Evolutionary conservation across 2,113 vertebrate species (phyloP).

Genomic region (Ophthalmolycus amberensis): DNA sequence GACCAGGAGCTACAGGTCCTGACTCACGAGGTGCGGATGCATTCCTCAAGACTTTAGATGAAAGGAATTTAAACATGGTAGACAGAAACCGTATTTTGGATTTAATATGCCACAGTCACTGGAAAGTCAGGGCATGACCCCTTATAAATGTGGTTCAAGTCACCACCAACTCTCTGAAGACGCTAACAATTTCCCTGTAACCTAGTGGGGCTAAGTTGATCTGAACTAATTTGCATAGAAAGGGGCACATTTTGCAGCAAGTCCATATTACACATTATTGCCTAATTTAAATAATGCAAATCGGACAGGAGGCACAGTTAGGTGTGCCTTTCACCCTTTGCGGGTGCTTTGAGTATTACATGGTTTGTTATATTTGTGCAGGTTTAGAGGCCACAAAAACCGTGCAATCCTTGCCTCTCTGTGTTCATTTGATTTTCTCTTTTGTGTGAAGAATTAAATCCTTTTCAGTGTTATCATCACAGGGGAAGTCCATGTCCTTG

Average conservation of each 20-base stretch:
- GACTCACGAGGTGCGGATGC: too few species aligned
- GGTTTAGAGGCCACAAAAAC: neutral
- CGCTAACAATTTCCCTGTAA: neutral
- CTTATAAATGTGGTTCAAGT: neutral
- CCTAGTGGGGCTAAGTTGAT: neutral
- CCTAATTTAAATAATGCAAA: neutral
- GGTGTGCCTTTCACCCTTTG: neutral
- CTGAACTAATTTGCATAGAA: neutral
- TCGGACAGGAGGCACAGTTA: neutral
- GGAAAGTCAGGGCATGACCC: neutral
- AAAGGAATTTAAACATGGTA: neutral
- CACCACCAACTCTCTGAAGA: neutral
- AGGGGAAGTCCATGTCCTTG: neutral
- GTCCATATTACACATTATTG: neutral
- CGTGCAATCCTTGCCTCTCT: neutral
- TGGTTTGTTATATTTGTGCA: too few species aligned
- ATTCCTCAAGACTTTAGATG: too few species aligned
- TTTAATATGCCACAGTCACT: neutral
- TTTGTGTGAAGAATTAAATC: neutral
- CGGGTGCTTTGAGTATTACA: too few species aligned
- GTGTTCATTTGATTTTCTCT: neutral
- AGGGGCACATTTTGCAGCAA: neutral
- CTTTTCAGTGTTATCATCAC: neutral
- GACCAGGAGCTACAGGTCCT: too few species aligned
- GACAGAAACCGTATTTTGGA: neutral